Evolutionary conservation across 2,113 vertebrate species (phyloP), one percentile per base, ranked within the genome.

Genomic region (Coregonus clupeaformis): DNA sequence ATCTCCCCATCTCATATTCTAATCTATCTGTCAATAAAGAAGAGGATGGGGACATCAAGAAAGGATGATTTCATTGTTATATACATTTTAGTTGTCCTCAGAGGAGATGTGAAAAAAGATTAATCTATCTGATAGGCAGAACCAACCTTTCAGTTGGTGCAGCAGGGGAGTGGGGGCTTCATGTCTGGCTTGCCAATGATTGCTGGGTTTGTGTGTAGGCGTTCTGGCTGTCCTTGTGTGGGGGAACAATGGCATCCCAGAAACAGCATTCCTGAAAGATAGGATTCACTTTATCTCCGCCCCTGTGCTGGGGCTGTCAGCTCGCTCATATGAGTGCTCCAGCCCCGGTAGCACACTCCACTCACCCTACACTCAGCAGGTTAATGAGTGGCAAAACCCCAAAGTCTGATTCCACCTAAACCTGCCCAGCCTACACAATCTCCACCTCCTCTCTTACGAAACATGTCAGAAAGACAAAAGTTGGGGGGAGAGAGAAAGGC

Each of bases 221-320:
- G 67, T 80, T 76, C 69, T 45, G 65, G 63, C 73, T 77, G 86
- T 87, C 90, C 91, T 92, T 94, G 90, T 92, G 88, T 91, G 83
- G 73, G 30, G 30, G 80, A 91, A 91, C 77, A 92, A 90, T 88
- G 87, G 73, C 81, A 81, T 78, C 87, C 88, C 79, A 87, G 88
- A 78, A 80, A 78, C 84, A 80, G 83, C 85, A 87, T 72, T 85
- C 86, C 86, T 93, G 87, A 94, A 91, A 92, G 91, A 94, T 88
- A 75, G 55, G 76, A 87, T 94, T 94, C 92, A 92, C 93, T 90
- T 91, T 88, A 92, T 90, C 76, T 86, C 87, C 77, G 81, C 81
- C 63, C 5, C 78, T 24, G 65, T 67, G 64, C 89, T 76, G 85
- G 86, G 87, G 84, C 82, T 80, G 84, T 89, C 79, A 88, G 88